Percentiles rank a stretch among this genome's conserved stretches.
Evolutionary conservation across 2,888 invertebrate species (phyloP).

Genomic region (Stramonita haemastoma): DNA sequence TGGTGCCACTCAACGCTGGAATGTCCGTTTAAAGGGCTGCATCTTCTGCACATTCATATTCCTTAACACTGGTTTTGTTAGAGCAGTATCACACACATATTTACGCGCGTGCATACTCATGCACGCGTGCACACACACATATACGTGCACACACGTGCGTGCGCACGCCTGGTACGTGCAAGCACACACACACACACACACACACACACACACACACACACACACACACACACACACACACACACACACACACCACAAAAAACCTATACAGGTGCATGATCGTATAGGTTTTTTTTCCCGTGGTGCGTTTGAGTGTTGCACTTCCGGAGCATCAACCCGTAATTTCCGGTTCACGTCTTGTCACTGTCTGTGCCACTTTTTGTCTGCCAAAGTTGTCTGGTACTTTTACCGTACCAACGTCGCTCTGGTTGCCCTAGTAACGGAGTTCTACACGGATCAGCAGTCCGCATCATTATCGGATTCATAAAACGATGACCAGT

Average conservation of each 20-base stretch:
- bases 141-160: background rate
- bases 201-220: conserved; percentile 9
- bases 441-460: background rate
- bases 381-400: too few relatives aligned
- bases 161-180: background rate
- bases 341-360: conserved; percentile 13
- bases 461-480: too few relatives aligned
- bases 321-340: conserved; percentile 20
- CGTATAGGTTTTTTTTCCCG: background rate
- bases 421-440: background rate
- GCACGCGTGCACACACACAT: background rate
- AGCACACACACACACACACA: background rate
- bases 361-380: background rate
- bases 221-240: background rate
- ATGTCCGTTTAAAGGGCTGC: background rate
- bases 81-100: too few relatives aligned
- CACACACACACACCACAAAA: background rate
- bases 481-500: too few relatives aligned
- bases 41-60: too few relatives aligned
- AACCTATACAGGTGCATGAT: background rate
- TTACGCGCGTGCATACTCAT: background rate
- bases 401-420: background rate
- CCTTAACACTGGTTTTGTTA: too few relatives aligned
- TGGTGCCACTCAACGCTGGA: conserved; percentile 8
- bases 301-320: background rate